These are phyloP conservation scores for Dryoscopus gambensis DNA, from an alignment of 2,113 vertebrate genomes.

Conservation along the genomic window DNA sequence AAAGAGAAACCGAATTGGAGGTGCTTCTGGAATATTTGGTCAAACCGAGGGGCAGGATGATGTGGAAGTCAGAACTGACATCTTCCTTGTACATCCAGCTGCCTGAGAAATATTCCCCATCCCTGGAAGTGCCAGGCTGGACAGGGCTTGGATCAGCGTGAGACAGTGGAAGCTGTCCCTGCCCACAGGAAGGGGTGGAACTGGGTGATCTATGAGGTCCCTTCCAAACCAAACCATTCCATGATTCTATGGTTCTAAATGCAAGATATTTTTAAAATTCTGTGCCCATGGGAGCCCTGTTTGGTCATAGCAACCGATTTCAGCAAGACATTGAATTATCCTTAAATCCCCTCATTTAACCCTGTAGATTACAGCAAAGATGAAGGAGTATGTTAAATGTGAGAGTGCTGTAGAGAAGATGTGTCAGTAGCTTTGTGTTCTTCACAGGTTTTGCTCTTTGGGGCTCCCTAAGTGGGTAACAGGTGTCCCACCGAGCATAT, in stretches of 20 bases:
- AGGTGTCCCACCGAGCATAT: background rate
- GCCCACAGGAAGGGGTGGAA: background rate
- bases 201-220: background rate
- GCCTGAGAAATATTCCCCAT: background rate
- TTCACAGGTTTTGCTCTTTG: background rate
- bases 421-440: background rate
- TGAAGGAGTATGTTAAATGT: background rate
- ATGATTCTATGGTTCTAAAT: background rate
- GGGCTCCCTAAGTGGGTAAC: background rate
- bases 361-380: background rate
- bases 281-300: fast-evolving
- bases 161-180: background rate
- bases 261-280: background rate
- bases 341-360: background rate
- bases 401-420: background rate
- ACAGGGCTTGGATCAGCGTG: background rate
- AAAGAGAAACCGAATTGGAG: background rate
- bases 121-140: background rate
- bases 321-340: background rate
- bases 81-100: background rate
- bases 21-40: background rate
- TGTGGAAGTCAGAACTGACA: background rate
- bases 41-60: background rate
- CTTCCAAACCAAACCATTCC: background rate
- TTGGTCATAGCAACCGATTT: background rate